Conservation (phyloP, 2,113 vertebrate genomes). For the Montifringilla adamsi region DNA sequence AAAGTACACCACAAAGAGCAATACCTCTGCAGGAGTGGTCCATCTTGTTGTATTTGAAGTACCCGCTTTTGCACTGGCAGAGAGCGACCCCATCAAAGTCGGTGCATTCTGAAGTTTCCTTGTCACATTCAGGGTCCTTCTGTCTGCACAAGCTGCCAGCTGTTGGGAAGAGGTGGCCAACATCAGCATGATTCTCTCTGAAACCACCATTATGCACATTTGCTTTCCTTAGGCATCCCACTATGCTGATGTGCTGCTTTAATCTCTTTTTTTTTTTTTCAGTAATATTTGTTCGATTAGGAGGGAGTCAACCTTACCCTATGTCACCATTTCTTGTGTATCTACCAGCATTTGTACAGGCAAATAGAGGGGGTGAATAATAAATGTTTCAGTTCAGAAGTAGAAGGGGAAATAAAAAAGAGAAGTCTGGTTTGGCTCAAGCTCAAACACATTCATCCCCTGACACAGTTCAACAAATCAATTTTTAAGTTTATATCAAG, state of each 20-base stretch:
- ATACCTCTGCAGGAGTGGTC: constrained; percentile 90
- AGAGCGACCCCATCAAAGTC: constrained; percentile 77
- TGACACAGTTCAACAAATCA: not conserved
- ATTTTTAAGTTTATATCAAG: constrained; percentile 3
- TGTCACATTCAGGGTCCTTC: constrained; percentile 83
- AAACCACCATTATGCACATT: not conserved
- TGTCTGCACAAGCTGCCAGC: constrained; percentile 85
- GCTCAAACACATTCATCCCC: not conserved
- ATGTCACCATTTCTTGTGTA: not conserved
- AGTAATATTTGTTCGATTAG: not conserved
- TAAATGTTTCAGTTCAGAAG: not conserved
- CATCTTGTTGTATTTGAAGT: constrained; percentile 89
- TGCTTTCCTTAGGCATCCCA: not conserved
- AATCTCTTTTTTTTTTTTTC: not conserved
- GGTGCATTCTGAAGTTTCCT: constrained; percentile 82
- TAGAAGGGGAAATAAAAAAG: constrained; percentile 15
- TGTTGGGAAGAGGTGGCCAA: constrained; percentile 50
- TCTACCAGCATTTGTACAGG: not conserved
- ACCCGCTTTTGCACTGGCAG: constrained; percentile 89
- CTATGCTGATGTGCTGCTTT: not conserved
- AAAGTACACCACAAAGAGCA: not conserved
- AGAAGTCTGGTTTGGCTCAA: constrained; percentile 20
- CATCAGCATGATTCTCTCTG: not conserved
- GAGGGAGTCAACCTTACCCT: not conserved
- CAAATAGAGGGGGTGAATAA: not conserved